Evolutionary conservation across 2,888 invertebrate genomes (phyloP).

Genomic region (Pachliopta kotzebuea): DNA sequence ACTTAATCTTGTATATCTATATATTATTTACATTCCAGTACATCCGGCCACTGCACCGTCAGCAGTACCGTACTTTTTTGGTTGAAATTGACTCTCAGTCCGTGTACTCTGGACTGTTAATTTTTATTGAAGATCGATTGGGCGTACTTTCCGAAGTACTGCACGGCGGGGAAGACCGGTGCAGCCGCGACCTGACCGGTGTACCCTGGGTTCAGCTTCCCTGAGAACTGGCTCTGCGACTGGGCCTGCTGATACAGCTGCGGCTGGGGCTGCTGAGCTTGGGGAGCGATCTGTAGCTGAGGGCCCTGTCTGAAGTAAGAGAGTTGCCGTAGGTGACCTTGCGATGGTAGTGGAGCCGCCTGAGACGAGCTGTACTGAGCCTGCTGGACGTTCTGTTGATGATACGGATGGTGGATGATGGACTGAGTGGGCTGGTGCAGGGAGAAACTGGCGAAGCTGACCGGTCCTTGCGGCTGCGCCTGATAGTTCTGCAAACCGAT

Average conservation of each 20-base stretch:
- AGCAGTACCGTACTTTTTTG: conserved; percentile 22
- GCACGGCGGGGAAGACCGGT: conserved; percentile 54
- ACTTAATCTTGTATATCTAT: conserved; percentile 2
- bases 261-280: conserved; percentile 34
- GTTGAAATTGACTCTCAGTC: conserved; percentile 10
- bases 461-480: conserved; percentile 51
- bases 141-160: conserved; percentile 63
- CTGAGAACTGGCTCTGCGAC: conserved; percentile 9
- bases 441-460: conserved; percentile 62
- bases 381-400: conserved; percentile 31
- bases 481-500: conserved; percentile 50
- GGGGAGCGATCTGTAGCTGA: conserved; percentile 28
- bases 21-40: conserved; percentile 14
- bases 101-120: background rate
- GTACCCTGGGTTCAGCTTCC: conserved; percentile 32
- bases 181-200: conserved; percentile 35
- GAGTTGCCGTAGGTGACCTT: conserved; percentile 17
- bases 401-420: conserved; percentile 32
- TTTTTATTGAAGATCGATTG: conserved; percentile 47
- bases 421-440: conserved; percentile 43
- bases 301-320: conserved; percentile 29
- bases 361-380: background rate
- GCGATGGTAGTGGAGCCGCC: conserved; percentile 8
- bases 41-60: background rate
- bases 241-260: conserved; percentile 36